Evolutionary conservation across 2,113 vertebrate genomes (phyloP).

Genomic region (Serilophus lunatus): DNA sequence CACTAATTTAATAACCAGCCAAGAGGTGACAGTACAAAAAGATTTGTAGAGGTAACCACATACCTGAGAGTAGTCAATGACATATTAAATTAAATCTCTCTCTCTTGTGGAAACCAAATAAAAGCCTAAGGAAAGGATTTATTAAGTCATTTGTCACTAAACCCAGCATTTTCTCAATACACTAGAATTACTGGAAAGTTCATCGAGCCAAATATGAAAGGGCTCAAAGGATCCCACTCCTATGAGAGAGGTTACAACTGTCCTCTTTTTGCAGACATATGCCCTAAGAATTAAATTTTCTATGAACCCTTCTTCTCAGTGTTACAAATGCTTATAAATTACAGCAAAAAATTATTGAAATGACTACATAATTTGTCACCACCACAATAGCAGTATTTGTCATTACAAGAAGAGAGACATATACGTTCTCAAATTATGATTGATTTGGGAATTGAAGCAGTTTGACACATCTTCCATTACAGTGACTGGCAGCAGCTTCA

Average conservation of each 20-base stretch:
- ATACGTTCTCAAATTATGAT: background rate
- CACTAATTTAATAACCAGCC: conserved; percentile 14
- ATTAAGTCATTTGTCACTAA: conserved; percentile 34
- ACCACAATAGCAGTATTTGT: background rate
- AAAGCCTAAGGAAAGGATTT: conserved; percentile 36
- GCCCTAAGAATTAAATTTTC: background rate
- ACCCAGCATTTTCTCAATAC: background rate
- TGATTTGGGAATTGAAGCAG: background rate
- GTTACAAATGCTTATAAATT: background rate
- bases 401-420: background rate
- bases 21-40: background rate
- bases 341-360: background rate
- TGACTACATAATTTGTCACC: background rate
- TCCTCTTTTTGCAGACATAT: background rate
- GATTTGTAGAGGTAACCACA: conserved; percentile 22
- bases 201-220: background rate
- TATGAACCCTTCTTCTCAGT: background rate
- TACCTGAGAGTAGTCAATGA: conserved; percentile 4
- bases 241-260: background rate
- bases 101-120: background rate
- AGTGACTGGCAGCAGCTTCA: background rate
- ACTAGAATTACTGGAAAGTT: background rate
- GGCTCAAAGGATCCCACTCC: background rate
- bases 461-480: background rate
- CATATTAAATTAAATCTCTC: background rate